Evolutionary conservation across 92 coral and sea anemone genomes (phyloP), one percentile per base, ranked within the genome.

Genomic region (Phenganax stokvisi): DNA sequence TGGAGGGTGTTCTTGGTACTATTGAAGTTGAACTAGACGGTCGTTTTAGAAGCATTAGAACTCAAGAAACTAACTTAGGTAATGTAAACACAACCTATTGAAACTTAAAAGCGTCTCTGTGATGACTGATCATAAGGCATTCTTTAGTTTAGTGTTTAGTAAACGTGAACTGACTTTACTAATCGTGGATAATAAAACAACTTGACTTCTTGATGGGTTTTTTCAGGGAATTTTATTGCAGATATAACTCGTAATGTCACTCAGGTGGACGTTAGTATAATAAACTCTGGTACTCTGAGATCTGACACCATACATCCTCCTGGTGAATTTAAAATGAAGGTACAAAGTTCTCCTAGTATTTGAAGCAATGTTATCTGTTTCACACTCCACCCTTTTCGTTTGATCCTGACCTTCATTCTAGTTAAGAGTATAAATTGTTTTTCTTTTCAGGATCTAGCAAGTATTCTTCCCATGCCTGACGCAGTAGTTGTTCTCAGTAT

Each of bases 391-490:
- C 67, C 25, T 0, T 61, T 5, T 28, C 0, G 25, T 12, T 61
- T 17, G n/a, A 7, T 30, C 58, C 44, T 11, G 28, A 73, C 54
- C 4, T 37, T 15, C 28, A 2, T 20, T 1, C 31, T 13, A 7
- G 3, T 13, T 13, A 25, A 10, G 51, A 51, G 15, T 54, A 12
- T 54, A 29, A 37, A 30, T 10, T 74, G 12, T 56, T 81, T 81
- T 60, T 86, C 3, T 56, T 52, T 87, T 10, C 81, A 94, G 98
- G 98, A 92, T 72, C 85, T 94, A 27, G 87, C 87, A 52, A 82
- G 96, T 16, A 92, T 94, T 70, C 84, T 94, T 12, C 98, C 98
- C 6, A 94, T 94, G 98, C 91, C 98, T 3, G 98, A 94, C 72
- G 86, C 93, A 12, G 60, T 94, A 31, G 98, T 94, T 63, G 90